Evolutionary conservation across 2,113 vertebrate genomes (phyloP), one percentile per base, ranked within the genome.

Genomic region (Cinclus mexicanus): DNA sequence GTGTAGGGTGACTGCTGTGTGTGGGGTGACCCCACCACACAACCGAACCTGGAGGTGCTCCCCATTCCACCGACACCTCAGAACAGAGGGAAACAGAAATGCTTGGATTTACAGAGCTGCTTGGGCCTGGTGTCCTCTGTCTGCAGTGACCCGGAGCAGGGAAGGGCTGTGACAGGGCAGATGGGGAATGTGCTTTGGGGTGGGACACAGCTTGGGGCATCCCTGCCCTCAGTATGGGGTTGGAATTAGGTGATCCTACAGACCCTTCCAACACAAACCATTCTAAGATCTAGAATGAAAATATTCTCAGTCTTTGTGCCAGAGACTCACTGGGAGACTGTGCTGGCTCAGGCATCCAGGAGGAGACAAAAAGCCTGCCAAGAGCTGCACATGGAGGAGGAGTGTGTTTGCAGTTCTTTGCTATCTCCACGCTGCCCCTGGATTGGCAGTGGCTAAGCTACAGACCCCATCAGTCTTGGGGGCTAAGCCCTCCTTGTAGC

Each of bases 111-210:
- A 33, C 64, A 81, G 74, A 84, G 55, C 44, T 33, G 14, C 74
- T 50, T 44, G 19, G n/a, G 41, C 55, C 46, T 72, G 0, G 0
- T 60, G 41, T 69, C 35, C n/a, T 78, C 55, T 3, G 0, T 29
- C 65, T 25, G 52, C 2, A 3, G 46, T 41, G 69, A 65, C 18
- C 18, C 1, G 2, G 14, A 41, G 35, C 41, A 70, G 46, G 33
- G 59, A 59, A 84, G 33, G 41, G 44, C 35, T 69, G 59, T 6
- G 10, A 31, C 23, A 64, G 37, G 52, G 47, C 39, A 71, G 37
- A 52, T 25, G 37, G 37, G 15, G n/a, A 31, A 75, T 67, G 42
- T 83, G 56, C 61, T 47, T 21, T 33, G 24, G 47, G 15, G n/a
- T 33, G 63, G 24, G 37, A 80, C 77, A 52, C 37, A 57, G 53